Conservation (phyloP, 2,113 vertebrate genomes). For the Herpailurus yagouaroundi region DNA sequence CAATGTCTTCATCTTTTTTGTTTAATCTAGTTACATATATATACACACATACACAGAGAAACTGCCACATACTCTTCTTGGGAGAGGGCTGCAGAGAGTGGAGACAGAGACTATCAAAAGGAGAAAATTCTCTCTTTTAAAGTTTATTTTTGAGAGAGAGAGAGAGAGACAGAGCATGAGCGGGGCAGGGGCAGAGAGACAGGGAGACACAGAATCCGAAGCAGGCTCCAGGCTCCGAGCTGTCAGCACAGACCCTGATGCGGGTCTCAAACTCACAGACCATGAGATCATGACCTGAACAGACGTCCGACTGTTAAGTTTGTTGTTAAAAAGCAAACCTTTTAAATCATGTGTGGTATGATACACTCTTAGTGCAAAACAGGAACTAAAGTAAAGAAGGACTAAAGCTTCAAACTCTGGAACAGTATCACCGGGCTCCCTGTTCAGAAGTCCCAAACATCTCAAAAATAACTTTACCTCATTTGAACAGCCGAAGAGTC, state of each 20-base stretch:
- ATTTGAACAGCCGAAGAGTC: background rate
- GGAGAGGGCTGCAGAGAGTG: background rate
- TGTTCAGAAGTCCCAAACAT: background rate
- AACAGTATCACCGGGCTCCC: background rate
- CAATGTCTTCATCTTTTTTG: background rate
- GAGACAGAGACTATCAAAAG: background rate
- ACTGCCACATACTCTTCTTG: background rate
- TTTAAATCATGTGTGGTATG: background rate
- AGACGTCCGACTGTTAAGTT: too few species aligned
- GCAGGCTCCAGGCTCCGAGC: too few species aligned
- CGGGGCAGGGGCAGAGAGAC: too few species aligned
- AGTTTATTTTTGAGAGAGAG: too few species aligned
- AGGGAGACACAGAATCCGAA: too few species aligned
- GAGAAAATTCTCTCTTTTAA: background rate
- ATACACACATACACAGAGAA: background rate
- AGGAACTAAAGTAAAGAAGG: background rate
- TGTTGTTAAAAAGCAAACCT: background rate
- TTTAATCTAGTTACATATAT: background rate
- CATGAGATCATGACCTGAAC: too few species aligned
- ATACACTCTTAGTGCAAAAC: background rate
- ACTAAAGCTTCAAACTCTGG: background rate
- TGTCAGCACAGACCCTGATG: rapidly evolving
- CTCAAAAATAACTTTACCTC: slow-evolving; percentile 1
- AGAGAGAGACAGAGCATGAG: too few species aligned
- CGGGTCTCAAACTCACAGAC: too few species aligned